Evolutionary conservation across 2,888 invertebrate genomes (phyloP), one percentile per base, ranked within the genome.

Genomic region (Onchidella celtica): DNA sequence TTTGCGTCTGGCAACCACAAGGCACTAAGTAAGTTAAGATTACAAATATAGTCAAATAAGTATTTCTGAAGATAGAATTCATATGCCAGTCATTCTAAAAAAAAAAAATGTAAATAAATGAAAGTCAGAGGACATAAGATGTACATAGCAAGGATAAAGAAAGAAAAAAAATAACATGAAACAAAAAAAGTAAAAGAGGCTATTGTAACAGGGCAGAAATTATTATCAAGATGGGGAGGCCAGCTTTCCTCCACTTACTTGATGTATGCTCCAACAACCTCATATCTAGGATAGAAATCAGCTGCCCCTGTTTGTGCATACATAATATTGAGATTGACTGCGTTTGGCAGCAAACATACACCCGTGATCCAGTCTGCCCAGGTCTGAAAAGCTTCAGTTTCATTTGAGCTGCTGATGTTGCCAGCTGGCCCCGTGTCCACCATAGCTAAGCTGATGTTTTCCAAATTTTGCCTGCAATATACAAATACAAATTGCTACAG

Each of bases 261-360:
- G 78, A 92, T 86, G 83, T 85, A 88, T 38, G 90, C 90, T 1
- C 91, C 91, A 21, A 91, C 80, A 3, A 92, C 87, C 79, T 91
- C 90, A 61, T 89, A 83, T 72, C 91, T 89, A 0, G 91, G 88
- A 14, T 82, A 83, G 24, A 81, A 84, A 78, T 90, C 85, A 6
- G 85, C 85, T 29, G 83, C 84, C 0, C 92, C 92, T 0, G 90
- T 88, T 32, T 88, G 86, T 0, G 87, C 90, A 83, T 92, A 92
- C 83, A 92, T 72, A 2, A 92, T 82, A 17, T 88, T 86, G 24
- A 92, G 83, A 55, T 90, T 86, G 4, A 91, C 55, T 47, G 59
- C 70, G 11, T 69, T 32, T 0, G 81, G 81, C 24, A 81, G 32
- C 21, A 69, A 57, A 38, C 81, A 81, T 36, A 76, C 36, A n/a